Evolutionary conservation across 2,888 invertebrate species (phyloP), one percentile per base, ranked within the genome.

Genomic region (Lycaena phlaeas): DNA sequence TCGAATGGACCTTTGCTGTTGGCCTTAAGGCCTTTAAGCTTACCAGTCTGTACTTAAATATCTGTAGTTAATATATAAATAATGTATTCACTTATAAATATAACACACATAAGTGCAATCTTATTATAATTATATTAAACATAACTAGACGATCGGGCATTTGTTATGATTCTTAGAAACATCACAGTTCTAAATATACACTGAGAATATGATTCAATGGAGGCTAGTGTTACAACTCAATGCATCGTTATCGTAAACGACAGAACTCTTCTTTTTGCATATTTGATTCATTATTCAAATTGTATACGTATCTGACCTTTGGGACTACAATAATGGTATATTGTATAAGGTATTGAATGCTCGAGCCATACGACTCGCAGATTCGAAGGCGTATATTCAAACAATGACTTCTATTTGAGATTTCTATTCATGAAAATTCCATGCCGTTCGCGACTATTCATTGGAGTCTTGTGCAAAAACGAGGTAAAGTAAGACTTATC

Each of bases 301-400:
- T 18, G 25, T 28, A 29, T 29, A 30, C 22, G 18, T 25, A 41
- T 41, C 27, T 43, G 46, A 48, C 48, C 46, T 47, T 47, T 47
- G 29, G 38, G 38, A 46, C 38, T 30, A 36, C 36, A 40, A 46
- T 45, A 45, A 42, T 41, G 40, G 41, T 39, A 40, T 40, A 37
- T 36, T 42, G 44, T 43, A 30, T 15, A 40, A 38, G 38, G 36
- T 34, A 42, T 38, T 42, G 42, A 42, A 40, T 40, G 45, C 40
- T 37, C 36, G 28, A 17, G 36, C 39, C 39, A 46, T 48, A 41
- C 41, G 39, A 46, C 38, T 41, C 40, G 36, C 38, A 38, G 42
- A 22, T 38, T 36, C 41, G 38, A 41, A 42, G 41, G 27, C 26
- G 36, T 38, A 29, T 38, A 44, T 26, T 38, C 36, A 45, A 40